A percentile compares a stretch with the other conserved stretches of the same genome.
Evolutionary conservation across 2,797 vertebrate species (phyloP).

Genomic region (Schizothorax lantsangensis): DNA sequence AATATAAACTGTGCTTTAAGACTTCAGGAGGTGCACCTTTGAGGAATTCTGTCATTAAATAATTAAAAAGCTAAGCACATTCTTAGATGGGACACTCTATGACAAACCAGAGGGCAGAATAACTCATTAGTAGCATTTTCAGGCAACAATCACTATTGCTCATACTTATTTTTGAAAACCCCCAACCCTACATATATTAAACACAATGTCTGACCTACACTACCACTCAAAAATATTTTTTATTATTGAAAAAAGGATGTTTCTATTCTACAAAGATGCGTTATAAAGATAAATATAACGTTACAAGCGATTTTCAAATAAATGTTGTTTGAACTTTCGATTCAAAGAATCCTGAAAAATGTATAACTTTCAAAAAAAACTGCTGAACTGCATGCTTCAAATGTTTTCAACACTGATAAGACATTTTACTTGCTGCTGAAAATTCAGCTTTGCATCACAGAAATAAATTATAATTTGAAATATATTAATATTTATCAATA

Average conservation of each 20-base stretch:
- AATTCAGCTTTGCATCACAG: background rate
- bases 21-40: background rate
- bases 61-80: background rate
- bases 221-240: background rate
- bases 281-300: background rate
- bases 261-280: background rate
- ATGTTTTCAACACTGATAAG: background rate
- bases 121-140: background rate
- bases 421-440: background rate
- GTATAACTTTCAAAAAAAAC: too few relatives aligned
- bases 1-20: background rate
- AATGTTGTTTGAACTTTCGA: background rate
- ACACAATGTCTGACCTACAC: background rate
- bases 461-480: background rate
- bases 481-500: background rate
- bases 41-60: background rate
- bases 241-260: background rate
- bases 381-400: background rate
- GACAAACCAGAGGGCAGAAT: constrained; percentile 12
- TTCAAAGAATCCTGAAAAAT: background rate
- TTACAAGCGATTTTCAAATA: background rate
- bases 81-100: background rate
- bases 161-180: background rate
- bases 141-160: background rate
- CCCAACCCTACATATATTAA: background rate